Evolutionary conservation across 2,888 invertebrate species (phyloP).

Genomic region (Mongoloraphidia duomilia): DNA sequence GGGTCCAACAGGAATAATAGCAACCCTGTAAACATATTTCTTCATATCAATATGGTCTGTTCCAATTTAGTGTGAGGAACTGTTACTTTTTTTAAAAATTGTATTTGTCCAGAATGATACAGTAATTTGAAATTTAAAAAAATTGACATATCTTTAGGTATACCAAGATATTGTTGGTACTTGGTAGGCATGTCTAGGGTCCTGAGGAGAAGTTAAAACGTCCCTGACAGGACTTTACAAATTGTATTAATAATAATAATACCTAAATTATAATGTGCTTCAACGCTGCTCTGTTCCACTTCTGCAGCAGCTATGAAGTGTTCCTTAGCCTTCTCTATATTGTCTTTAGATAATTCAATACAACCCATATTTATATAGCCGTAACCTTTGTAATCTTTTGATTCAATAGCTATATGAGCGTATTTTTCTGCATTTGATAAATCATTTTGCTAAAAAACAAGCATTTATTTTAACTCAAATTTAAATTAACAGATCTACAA

Average conservation of each 20-base stretch:
- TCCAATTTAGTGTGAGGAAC: too few relatives aligned
- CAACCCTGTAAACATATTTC: too few relatives aligned
- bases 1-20: too few relatives aligned
- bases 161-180: too few relatives aligned
- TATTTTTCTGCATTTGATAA: conserved; percentile 61
- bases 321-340: conserved; percentile 54
- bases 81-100: too few relatives aligned
- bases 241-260: conserved; percentile 12
- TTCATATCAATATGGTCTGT: too few relatives aligned
- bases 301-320: conserved; percentile 62
- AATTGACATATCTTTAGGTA: too few relatives aligned
- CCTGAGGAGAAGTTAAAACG: too few relatives aligned
- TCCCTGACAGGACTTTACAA: neutral
- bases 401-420: conserved; percentile 55
- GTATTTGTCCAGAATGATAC: too few relatives aligned
- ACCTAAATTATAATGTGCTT: conserved; percentile 73
- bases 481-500: conserved; percentile 1
- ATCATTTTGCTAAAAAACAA: conserved; percentile 53
- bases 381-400: conserved; percentile 64
- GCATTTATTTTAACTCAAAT: conserved; percentile 1
- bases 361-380: conserved; percentile 79
- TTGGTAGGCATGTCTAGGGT: too few relatives aligned
- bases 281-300: conserved; percentile 67
- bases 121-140: too few relatives aligned
- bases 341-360: conserved; percentile 53